Evolutionary conservation across 2,113 vertebrate species (phyloP), one percentile per base, ranked within the genome.

Genomic region (Elaphurus davidianus): DNA sequence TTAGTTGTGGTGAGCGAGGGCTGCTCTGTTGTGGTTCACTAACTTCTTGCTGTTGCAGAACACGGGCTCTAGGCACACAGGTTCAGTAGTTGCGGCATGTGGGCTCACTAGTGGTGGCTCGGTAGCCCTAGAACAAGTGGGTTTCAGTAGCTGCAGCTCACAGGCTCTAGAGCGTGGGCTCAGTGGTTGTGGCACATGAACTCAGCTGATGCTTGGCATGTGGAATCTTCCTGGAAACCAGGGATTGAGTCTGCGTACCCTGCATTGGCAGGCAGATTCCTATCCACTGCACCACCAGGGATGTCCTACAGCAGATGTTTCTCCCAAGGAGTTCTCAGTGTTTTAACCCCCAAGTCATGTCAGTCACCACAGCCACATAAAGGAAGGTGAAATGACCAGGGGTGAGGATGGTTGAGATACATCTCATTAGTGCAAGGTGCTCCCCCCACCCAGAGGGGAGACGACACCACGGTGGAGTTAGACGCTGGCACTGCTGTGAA

Each of bases 401-500:
- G 27, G 27, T 43, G 62, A 90, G 30, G 11, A 3, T 16, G 3
- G 30, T 9, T 7, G 55, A 78, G 7, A 4, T n/a, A 40, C 1
- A 43, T 1, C 40, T 71, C 27, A 1, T 36, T 40, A 88, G 5
- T 12, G 3, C 11, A 23, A 2, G 15, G 10, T 0, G 15, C 2
- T 6, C 2, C 55, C 55, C 1, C 23, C 67, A 11, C 25, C 5
- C 3, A 84, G 57, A 25, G 27, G 76, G 52, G 14, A 5, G 6
- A 28, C 6, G 7, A 19, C 1, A 13, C 27, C 30, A 33, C 28
- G 33, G 79, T 0, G 17, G 79, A 82, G 10, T 21, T 1, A 45
- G 74, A 52, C 0, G 10, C 4, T 0, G 3, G 10, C 17, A 5
- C 14, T 7, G 27, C 13, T 21, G 11, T 12, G 3, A 12, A 2